A percentile compares a stretch with the other conserved stretches of the same genome.
Conservation (phyloP, 2,888 invertebrate genomes). For the Thyatira batis region DNA sequence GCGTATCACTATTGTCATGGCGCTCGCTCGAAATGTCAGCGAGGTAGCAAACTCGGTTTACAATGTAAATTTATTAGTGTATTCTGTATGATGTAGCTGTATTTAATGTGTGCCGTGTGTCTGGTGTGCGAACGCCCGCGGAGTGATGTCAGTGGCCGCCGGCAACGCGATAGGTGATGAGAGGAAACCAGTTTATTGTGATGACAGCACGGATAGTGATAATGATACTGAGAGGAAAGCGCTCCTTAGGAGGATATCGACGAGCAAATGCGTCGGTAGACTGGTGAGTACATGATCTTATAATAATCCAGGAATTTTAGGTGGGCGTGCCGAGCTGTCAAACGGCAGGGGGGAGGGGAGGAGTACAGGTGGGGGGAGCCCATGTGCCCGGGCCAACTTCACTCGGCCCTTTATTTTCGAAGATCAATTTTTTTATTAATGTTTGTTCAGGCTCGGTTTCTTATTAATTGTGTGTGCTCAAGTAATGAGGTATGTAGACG, state of each 20-base stretch:
- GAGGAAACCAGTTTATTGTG: conserved; percentile 61
- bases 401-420: conserved; percentile 31
- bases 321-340: conserved; percentile 71
- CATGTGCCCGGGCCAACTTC: conserved; percentile 60
- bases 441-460: conserved; percentile 40
- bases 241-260: conserved; percentile 90
- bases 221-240: conserved; percentile 91
- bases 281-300: conserved; percentile 79
- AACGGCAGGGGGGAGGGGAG: conserved; percentile 35
- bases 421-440: conserved; percentile 53
- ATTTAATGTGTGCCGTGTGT: conserved; percentile 64
- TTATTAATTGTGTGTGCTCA: conserved; percentile 38
- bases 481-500: conserved; percentile 37
- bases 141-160: conserved; percentile 73
- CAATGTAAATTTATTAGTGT: conserved; percentile 61
- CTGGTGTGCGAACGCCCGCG: conserved; percentile 58
- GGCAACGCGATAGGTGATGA: conserved; percentile 52
- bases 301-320: conserved; percentile 10
- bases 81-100: conserved; percentile 78
- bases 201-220: conserved; percentile 88
- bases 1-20: conserved; percentile 73
- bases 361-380: conserved; percentile 37
- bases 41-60: conserved; percentile 61
- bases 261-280: conserved; percentile 90
- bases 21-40: conserved; percentile 74